Conservation (phyloP, 2,113 vertebrate genomes). For the Actinemys pallida region DNA sequence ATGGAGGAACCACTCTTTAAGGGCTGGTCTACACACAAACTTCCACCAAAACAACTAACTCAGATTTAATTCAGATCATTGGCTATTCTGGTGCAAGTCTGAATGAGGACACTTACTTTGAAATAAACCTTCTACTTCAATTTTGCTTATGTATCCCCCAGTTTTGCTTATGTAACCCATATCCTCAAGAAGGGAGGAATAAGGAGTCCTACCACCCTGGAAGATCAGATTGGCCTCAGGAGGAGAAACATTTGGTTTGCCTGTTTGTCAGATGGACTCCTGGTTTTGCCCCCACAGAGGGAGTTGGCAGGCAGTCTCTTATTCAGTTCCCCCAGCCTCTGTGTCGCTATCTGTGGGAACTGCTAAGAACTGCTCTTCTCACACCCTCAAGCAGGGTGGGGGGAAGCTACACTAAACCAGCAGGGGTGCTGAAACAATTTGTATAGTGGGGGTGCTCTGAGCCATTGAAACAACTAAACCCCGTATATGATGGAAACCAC, state of each 20-base stretch:
- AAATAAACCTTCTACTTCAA: background rate
- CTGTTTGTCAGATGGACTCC: background rate
- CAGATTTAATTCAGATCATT: background rate
- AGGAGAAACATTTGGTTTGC: background rate
- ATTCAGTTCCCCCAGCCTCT: background rate
- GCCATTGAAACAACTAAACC: too few species aligned
- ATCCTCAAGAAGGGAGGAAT: background rate
- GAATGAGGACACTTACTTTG: background rate
- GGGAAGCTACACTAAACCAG: background rate
- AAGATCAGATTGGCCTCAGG: background rate
- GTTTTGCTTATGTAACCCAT: too few species aligned
- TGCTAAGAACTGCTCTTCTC: background rate
- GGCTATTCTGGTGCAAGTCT: background rate
- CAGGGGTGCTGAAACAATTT: too few species aligned
- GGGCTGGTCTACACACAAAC: background rate
- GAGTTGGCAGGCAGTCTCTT: background rate
- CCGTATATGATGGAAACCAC: too few species aligned
- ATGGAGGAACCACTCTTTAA: background rate
- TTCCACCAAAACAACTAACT: background rate
- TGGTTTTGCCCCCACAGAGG: background rate
- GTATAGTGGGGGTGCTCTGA: too few species aligned
- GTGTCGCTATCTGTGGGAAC: background rate
- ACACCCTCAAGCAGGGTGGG: background rate
- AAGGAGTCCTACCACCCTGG: background rate
- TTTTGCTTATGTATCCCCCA: background rate